Evolutionary conservation across 2,888 invertebrate species (phyloP), one percentile per base, ranked within the genome.

Genomic region (Tillus elongatus): DNA sequence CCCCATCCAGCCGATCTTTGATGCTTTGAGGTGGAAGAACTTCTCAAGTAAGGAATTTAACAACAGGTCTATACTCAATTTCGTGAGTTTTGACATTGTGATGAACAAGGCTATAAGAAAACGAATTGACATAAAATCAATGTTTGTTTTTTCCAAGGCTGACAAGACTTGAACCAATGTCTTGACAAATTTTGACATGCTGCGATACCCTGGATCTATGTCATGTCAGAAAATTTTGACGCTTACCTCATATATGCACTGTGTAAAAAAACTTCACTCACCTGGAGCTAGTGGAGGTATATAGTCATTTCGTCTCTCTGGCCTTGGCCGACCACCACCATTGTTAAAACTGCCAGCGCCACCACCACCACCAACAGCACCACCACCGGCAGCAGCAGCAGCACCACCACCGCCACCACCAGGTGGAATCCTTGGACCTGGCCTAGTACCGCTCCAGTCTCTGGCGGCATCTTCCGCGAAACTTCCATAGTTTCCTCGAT

Each of bases 401-500:
- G 59, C 57, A 30, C 60, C 52, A 31, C 58, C 53, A 39, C 39
- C 29, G 29, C 26, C 28, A 10, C 39, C 36, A 3, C 27, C 45
- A 10, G 43, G 9, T 29, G 30, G 30, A n/a, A n/a, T n/a, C n/a
- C n/a, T n/a, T 19, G 24, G 44, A 8, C 48, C 45, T 15, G 44
- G 39, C 8, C 42, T 42, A 11, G 34, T 46, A 4, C 47, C 58
- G 13, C 59, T 54, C 46, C 53, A 45, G 26, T 50, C 50, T 29
- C 50, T 39, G 12, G 49, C 46, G 33, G 64, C 68, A 50, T 68
- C 68, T 53, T 71, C 71, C 45, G 68, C 67, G 41, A 64, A 65
- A 46, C 63, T 63, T 48, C 73, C 71, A 53, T 71, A 70, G 51
- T 70, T 67, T 19, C 70, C 69, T 46, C 70, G 53, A 45, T 67